These are phyloP conservation scores for Catharus ustulatus DNA, from an alignment of 2,797 vertebrate genomes.

Conservation along the genomic window DNA sequence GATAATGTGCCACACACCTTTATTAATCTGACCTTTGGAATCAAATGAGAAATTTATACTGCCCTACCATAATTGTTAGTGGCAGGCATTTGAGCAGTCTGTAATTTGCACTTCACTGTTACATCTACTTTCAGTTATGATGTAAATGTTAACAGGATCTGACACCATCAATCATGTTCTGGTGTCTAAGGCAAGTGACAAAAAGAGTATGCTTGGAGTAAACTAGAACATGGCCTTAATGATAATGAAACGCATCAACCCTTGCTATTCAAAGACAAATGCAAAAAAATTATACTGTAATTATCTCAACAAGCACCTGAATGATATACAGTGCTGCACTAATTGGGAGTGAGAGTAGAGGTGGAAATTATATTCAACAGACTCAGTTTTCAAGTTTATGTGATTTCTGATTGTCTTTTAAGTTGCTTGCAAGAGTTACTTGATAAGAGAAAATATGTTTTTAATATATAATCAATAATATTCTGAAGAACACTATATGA, in stretches of 20 bases:
- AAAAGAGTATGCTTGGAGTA: neutral
- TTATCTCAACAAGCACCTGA: constrained; percentile 1
- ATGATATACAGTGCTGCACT: neutral
- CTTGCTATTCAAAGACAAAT: neutral
- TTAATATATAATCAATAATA: constrained; percentile 6
- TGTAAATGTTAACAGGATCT: constrained; percentile 64
- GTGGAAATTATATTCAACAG: neutral
- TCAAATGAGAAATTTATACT: constrained; percentile 75
- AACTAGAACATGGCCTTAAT: constrained; percentile 42
- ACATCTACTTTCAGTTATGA: constrained; percentile 62
- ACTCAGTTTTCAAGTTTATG: constrained; percentile 14
- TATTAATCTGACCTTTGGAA: constrained; percentile 85
- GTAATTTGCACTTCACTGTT: constrained; percentile 72
- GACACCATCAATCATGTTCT: constrained; percentile 41
- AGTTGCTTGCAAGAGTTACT: neutral
- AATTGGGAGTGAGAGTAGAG: neutral
- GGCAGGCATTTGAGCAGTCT: constrained; percentile 77
- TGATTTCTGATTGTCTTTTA: neutral
- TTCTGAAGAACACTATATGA: neutral
- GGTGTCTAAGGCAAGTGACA: constrained; percentile 2
- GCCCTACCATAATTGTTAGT: constrained; percentile 78
- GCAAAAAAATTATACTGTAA: constrained; percentile 5
- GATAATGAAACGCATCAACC: constrained; percentile 29
- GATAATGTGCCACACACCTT: constrained; percentile 83
- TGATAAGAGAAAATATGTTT: neutral